Base-by-base conservation (phyloP, 1,140 invertebrate species). In the Zaprionus ornatus region DNA sequence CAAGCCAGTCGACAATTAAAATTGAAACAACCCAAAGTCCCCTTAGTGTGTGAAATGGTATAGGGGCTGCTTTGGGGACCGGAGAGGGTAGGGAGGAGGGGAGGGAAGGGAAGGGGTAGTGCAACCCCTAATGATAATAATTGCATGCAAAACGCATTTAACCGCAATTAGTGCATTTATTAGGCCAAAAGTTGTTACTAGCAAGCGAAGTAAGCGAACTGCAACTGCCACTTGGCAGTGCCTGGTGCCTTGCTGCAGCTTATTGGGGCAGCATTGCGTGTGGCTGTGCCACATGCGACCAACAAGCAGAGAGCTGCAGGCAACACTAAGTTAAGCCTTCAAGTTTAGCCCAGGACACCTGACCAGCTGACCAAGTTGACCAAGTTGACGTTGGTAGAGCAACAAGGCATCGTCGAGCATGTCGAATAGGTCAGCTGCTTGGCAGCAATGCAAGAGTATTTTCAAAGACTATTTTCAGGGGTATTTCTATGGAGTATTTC, bases 131-230 rank as follows among this genome's bases (percentile, higher is more conserved):
- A 91, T 91, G 90, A 82, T 84, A 84, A 90, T 91, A 91, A 91
- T 91, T 90, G 90, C 90, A 91, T 91, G 90, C 86, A 88, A 91
- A 91, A 82, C 80, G 90, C 83, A 85, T 91, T 91, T 91, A 91
- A 91, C 90, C 90, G 90, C 90, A 91, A 91, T 91, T 91, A 91
- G 86, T 91, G 83, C 86, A 90, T 91, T 91, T 91, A 91, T 91
- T 91, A 84, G 86, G 90, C 85, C 90, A 90, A 85, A 90, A 90
- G 80, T 74, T 81, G 80, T 74, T 81, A 80, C 82, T 82, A 19
- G 37, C 48, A 61, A 67, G 57, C 74, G 57, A 75, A 77, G 70
- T 74, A 77, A 65, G 60, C 75, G 75, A 80, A 79, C 74, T 79
- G 40, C 40, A 17, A 45, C 40, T 15, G 66, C 56, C 12, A 23